These are phyloP conservation scores for Corythornis vintsioides DNA, from an alignment of 2,113 vertebrate species.

Conservation along the genomic window DNA sequence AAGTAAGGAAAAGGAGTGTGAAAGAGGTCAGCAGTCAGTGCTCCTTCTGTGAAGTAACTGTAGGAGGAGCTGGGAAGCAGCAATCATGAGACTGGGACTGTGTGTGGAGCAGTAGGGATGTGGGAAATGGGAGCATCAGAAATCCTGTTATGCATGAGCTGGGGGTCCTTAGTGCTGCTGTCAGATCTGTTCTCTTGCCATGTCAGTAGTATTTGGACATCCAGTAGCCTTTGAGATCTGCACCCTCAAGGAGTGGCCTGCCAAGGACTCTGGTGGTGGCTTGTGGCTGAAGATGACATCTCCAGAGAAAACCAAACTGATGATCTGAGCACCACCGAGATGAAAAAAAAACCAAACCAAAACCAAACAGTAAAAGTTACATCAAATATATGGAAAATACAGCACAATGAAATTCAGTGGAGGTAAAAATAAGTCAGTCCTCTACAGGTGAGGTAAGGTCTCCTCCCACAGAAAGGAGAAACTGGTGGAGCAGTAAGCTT, in stretches of 20 bases:
- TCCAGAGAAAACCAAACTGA: neutral
- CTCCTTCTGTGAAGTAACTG: neutral
- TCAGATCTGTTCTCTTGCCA: neutral
- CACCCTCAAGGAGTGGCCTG: neutral
- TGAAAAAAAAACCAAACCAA: neutral
- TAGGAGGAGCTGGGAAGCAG: neutral
- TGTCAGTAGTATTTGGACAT: neutral
- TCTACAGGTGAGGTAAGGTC: conserved; percentile 48
- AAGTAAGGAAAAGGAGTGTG: neutral
- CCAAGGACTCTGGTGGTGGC: neutral
- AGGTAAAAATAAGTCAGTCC: conserved; percentile 34
- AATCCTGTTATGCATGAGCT: neutral
- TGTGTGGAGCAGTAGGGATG: neutral
- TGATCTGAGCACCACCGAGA: neutral
- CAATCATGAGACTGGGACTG: neutral
- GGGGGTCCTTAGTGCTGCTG: neutral
- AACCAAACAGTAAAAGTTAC: neutral
- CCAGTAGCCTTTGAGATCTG: neutral
- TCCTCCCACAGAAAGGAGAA: conserved; percentile 51
- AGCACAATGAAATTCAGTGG: neutral
- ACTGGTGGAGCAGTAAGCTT: conserved; percentile 12
- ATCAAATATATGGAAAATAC: conserved; percentile 20
- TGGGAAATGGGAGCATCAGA: neutral
- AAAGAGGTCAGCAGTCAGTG: neutral
- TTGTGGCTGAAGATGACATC: neutral